A percentile compares a stretch with the other conserved stretches of the same genome.
Evolutionary conservation across 2,797 vertebrate genomes (phyloP).

Genomic region (Crypturellus tataupa): DNA sequence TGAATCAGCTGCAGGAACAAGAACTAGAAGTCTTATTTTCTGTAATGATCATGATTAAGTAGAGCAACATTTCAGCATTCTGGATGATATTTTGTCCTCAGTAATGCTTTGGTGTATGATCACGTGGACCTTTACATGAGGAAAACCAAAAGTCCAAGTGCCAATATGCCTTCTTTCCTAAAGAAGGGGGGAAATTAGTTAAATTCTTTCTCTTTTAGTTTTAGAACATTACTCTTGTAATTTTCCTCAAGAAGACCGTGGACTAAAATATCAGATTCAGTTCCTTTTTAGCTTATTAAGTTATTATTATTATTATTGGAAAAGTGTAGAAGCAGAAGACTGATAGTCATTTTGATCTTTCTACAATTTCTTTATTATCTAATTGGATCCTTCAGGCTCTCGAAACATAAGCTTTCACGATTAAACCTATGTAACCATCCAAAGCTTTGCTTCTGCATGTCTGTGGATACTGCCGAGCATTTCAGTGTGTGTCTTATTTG

Average conservation of each 20-base stretch:
- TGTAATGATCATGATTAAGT: background rate
- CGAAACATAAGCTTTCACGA: background rate
- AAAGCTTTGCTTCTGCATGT: background rate
- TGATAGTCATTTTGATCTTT: background rate
- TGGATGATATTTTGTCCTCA: background rate
- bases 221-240: background rate
- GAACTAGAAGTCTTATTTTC: constrained; percentile 8
- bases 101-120: background rate
- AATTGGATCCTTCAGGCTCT: background rate
- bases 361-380: background rate
- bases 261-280: background rate
- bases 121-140: background rate
- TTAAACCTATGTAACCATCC: background rate
- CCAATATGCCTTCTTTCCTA: background rate
- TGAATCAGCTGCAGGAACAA: background rate
- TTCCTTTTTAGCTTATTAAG: background rate
- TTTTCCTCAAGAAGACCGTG: background rate
- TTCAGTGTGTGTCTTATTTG: background rate
- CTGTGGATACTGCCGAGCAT: background rate
- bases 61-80: constrained; percentile 1
- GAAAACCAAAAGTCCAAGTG: background rate
- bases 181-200: background rate
- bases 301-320: background rate
- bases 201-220: constrained; percentile 16
- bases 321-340: background rate